phyloP scores from a whole-genome alignment of 2,797 vertebrate species.

The Neosalanx taihuensis region DNA sequence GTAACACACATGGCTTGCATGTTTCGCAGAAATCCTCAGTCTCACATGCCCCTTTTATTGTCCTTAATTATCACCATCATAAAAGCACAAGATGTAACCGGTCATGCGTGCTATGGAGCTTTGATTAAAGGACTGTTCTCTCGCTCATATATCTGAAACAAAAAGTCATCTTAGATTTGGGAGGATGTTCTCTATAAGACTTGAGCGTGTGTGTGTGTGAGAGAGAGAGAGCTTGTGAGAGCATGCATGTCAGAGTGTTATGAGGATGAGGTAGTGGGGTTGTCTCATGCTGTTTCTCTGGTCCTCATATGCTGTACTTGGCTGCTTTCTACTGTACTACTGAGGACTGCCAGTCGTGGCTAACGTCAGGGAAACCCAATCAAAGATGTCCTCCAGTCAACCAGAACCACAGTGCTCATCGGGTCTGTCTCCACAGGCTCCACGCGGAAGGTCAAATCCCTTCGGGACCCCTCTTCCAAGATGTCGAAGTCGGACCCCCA shows the following conservation, averaged over 20 bases:
- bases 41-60: slow-evolving; percentile 35
- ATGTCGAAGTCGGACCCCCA: slow-evolving; percentile 98
- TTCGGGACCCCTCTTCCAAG: slow-evolving; percentile 85
- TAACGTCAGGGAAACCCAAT: slow-evolving; percentile 45
- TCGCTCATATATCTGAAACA: slow-evolving; percentile 48
- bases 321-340: slow-evolving; percentile 14
- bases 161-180: slow-evolving; percentile 48
- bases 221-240: not conserved
- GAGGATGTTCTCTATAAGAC: slow-evolving; percentile 37
- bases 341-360: slow-evolving; percentile 30
- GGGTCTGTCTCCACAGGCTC: slow-evolving; percentile 63
- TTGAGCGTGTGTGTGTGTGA: slow-evolving; percentile 19
- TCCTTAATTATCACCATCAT: slow-evolving; percentile 52
- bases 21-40: slow-evolving; percentile 25
- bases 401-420: slow-evolving; percentile 13
- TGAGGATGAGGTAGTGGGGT: slow-evolving; percentile 3
- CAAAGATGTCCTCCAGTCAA: slow-evolving; percentile 29
- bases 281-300: slow-evolving; percentile 10
- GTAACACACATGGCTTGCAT: slow-evolving; percentile 53
- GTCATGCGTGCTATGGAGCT: slow-evolving; percentile 59
- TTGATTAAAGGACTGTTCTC: slow-evolving; percentile 65
- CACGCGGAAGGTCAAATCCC: slow-evolving; percentile 88
- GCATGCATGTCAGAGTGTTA: not conserved
- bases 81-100: slow-evolving; percentile 57
- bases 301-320: not conserved